Evolutionary conservation across 2,888 invertebrate species (phyloP).

Genomic region (Antheraea assamensis): DNA sequence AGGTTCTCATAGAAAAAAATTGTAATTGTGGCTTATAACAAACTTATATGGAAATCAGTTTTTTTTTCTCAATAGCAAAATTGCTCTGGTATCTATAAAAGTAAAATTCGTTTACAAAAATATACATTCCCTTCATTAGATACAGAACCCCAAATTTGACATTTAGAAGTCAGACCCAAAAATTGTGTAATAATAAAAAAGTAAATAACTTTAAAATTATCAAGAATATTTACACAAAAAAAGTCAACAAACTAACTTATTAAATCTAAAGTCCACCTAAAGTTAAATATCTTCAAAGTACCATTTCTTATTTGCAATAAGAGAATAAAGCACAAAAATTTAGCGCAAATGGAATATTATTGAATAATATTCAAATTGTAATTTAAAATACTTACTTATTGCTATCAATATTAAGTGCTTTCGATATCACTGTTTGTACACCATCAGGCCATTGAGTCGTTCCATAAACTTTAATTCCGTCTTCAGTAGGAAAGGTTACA

Average conservation of each 20-base stretch:
- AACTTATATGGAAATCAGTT: no score
- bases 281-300: background rate
- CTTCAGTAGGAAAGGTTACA: slow-evolving; percentile 85
- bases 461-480: slow-evolving; percentile 84
- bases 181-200: no score
- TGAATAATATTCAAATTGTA: background rate
- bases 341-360: background rate
- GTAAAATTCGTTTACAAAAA: no score
- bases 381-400: slow-evolving; percentile 76
- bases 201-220: background rate
- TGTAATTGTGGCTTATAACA: no score
- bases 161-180: no score
- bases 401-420: slow-evolving; percentile 77
- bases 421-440: slow-evolving; percentile 77
- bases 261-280: background rate
- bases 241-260: background rate
- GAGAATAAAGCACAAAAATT: background rate
- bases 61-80: no score
- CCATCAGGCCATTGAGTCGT: slow-evolving; percentile 84
- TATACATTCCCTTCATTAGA: no score
- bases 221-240: background rate
- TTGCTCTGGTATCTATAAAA: no score
- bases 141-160: no score
- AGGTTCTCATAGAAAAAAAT: no score
- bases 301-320: background rate